These are phyloP conservation scores for Helarctos malayanus DNA, from an alignment of 2,797 vertebrate species.

Conservation along the genomic window DNA sequence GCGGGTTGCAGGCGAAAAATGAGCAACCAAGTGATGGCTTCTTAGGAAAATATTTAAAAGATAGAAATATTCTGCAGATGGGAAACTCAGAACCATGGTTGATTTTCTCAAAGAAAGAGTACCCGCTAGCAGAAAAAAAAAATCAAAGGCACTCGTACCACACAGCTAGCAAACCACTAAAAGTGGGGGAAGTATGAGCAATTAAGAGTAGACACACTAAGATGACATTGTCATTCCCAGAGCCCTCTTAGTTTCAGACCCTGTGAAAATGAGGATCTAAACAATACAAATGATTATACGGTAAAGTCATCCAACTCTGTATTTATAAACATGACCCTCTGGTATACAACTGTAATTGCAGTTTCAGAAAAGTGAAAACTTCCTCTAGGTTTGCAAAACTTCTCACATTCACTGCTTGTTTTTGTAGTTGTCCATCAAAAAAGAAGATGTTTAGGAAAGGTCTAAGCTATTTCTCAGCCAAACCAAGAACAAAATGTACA, in stretches of 20 bases:
- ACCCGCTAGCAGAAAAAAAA: background rate
- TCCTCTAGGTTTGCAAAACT: background rate
- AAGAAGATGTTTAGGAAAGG: background rate
- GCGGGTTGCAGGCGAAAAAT: slow-evolving; percentile 80
- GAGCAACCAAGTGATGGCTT: slow-evolving; percentile 85
- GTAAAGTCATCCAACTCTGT: background rate
- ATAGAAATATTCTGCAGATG: slow-evolving; percentile 70
- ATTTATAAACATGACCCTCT: background rate
- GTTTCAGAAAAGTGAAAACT: background rate
- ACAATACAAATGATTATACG: background rate
- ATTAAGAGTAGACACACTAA: background rate
- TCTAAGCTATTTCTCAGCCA: background rate
- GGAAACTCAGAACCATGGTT: slow-evolving; percentile 22
- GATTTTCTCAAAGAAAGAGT: slow-evolving; percentile 61
- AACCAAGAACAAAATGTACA: background rate
- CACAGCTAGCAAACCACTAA: background rate
- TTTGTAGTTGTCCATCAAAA: background rate
- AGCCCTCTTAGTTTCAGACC: background rate
- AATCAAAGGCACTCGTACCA: slow-evolving; percentile 8
- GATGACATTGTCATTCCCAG: background rate
- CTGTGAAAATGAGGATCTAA: background rate
- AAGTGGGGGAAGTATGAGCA: background rate
- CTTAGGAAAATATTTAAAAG: slow-evolving; percentile 81
- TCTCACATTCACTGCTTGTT: background rate
- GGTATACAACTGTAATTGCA: background rate